Evolutionary conservation across 2,888 invertebrate genomes (phyloP).

Genomic region (Beris morrisii): DNA sequence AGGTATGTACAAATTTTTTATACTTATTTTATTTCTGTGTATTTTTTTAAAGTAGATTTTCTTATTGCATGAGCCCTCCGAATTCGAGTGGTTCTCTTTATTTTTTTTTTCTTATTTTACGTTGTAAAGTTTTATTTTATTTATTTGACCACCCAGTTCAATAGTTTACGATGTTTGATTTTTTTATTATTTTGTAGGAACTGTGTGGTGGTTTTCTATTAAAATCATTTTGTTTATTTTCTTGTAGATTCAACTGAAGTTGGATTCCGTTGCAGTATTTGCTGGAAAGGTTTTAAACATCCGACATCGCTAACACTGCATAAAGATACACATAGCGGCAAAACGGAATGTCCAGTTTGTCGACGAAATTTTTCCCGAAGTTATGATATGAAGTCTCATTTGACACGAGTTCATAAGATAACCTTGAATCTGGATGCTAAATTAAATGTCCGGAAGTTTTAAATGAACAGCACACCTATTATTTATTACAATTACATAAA

Average conservation of each 20-base stretch:
- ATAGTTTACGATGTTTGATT: neutral
- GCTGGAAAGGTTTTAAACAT: slow-evolving; percentile 66
- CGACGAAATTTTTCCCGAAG: slow-evolving; percentile 64
- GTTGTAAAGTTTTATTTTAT: slow-evolving; percentile 29
- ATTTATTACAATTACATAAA: too few species aligned
- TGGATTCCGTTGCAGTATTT: slow-evolving; percentile 64
- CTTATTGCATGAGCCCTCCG: neutral
- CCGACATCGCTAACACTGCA: slow-evolving; percentile 65
- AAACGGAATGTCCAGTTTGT: slow-evolving; percentile 66
- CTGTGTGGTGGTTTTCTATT: neutral
- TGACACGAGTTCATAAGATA: slow-evolving; percentile 63
- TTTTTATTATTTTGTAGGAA: neutral
- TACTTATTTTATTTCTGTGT: neutral
- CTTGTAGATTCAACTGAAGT: slow-evolving; percentile 47
- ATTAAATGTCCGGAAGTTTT: slow-evolving; percentile 27
- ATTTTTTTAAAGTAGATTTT: neutral
- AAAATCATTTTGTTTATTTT: slow-evolving; percentile 7
- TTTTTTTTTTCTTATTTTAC: slow-evolving; percentile 6
- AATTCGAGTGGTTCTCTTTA: neutral
- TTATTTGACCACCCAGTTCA: slow-evolving; percentile 3
- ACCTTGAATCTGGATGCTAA: slow-evolving; percentile 35
- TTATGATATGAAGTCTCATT: slow-evolving; percentile 64
- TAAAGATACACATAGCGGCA: slow-evolving; percentile 65
- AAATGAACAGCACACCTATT: neutral
- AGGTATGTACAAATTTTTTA: slow-evolving; percentile 27